Evolutionary conservation across 2,888 invertebrate species (phyloP).

Genomic region (Phlogophora meticulosa): DNA sequence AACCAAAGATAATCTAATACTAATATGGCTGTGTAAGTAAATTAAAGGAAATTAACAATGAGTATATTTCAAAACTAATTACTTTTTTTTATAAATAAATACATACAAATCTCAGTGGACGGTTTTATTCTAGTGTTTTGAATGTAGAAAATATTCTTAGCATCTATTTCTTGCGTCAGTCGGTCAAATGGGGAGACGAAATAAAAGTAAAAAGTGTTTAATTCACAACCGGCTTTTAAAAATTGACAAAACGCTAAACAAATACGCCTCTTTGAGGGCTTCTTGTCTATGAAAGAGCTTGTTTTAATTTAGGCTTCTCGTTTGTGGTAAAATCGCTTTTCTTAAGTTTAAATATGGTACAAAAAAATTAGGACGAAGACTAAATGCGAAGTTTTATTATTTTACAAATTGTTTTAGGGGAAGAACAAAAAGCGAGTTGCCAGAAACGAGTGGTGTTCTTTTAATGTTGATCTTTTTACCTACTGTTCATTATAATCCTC

Average conservation of each 20-base stretch:
- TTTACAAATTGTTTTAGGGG: slow-evolving; percentile 6
- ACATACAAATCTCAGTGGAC: slow-evolving; percentile 84
- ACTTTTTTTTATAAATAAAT: slow-evolving; percentile 85
- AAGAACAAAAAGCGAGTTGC: slow-evolving; percentile 20
- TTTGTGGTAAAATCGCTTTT: slow-evolving; percentile 36
- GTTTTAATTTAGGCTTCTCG: not conserved
- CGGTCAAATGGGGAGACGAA: slow-evolving; percentile 67
- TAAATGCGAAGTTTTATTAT: slow-evolving; percentile 30
- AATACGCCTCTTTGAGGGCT: slow-evolving; percentile 67
- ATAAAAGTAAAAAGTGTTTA: slow-evolving; percentile 66
- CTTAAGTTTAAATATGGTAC: not conserved
- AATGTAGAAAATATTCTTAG: slow-evolving; percentile 85
- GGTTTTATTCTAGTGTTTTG: slow-evolving; percentile 77
- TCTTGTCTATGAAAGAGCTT: slow-evolving; percentile 38
- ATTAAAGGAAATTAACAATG: slow-evolving; percentile 76
- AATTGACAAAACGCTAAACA: slow-evolving; percentile 72
- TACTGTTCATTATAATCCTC: not conserved
- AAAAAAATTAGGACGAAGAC: not conserved
- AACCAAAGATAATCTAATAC: slow-evolving; percentile 67
- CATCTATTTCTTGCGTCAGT: slow-evolving; percentile 80
- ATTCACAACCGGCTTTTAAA: slow-evolving; percentile 74
- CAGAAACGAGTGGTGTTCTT: slow-evolving; percentile 28
- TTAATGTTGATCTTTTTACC: slow-evolving; percentile 23
- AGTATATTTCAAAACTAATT: slow-evolving; percentile 76
- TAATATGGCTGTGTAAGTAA: slow-evolving; percentile 86